Conservation (phyloP, 2,888 invertebrate species). For the Eurois occulta region DNA sequence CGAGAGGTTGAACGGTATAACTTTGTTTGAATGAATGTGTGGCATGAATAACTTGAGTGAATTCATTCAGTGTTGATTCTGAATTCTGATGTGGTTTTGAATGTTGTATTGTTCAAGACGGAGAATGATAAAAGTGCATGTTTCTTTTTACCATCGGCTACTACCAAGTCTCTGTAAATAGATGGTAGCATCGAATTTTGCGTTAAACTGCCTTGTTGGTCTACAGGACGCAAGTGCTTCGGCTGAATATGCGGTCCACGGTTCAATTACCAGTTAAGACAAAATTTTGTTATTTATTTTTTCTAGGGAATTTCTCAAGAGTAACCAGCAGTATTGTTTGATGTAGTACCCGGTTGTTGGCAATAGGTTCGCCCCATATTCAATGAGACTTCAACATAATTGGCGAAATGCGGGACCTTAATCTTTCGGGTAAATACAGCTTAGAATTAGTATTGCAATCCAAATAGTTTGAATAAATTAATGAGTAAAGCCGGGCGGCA, state of each 20-base stretch:
- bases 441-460: not conserved
- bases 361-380: not conserved
- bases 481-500: not conserved
- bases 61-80: constrained; percentile 7
- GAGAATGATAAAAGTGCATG: not conserved
- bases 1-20: constrained; percentile 39
- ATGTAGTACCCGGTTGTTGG: not conserved
- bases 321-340: not conserved
- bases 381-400: not conserved
- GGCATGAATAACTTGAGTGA: constrained; percentile 33
- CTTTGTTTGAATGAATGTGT: constrained; percentile 32
- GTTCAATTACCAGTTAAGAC: not conserved
- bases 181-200: not conserved
- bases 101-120: not conserved
- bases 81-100: not conserved
- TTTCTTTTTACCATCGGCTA: not conserved
- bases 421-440: not conserved
- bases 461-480: not conserved
- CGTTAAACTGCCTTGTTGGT: not conserved
- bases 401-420: not conserved
- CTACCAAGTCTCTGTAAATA: not conserved
- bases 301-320: not conserved
- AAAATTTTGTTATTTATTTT: not conserved
- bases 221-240: not conserved
- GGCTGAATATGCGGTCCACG: not conserved